A percentile compares a stretch with the other conserved stretches of the same genome.
Evolutionary conservation across 1,140 invertebrate genomes (phyloP).

Genomic region (Mya arenaria): DNA sequence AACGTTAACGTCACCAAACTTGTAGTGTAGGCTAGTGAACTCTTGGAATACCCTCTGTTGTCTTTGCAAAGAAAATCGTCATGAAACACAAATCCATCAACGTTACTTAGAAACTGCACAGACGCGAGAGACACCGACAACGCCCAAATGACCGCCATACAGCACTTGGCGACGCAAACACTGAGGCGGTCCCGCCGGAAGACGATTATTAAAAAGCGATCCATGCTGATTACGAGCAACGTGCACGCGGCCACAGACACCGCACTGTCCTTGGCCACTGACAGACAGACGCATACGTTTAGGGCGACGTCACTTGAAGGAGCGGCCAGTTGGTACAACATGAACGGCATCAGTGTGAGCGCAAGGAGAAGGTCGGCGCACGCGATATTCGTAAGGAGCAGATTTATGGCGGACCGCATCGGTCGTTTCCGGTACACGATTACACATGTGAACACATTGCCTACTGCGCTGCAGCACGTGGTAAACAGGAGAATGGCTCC

Average conservation of each 20-base stretch:
- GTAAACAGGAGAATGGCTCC: background rate
- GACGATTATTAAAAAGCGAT: slow-evolving; percentile 47
- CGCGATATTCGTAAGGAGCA: slow-evolving; percentile 51
- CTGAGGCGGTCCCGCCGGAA: slow-evolving; percentile 23
- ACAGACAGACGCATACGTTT: slow-evolving; percentile 4
- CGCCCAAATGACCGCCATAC: slow-evolving; percentile 24
- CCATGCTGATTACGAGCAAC: slow-evolving; percentile 39
- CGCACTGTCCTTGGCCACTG: slow-evolving; percentile 23
- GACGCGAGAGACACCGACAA: background rate
- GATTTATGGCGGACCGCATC: slow-evolving; percentile 50
- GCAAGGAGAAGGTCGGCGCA: slow-evolving; percentile 16
- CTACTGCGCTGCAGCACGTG: background rate
- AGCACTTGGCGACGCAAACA: slow-evolving; percentile 1
- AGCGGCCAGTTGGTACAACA: background rate
- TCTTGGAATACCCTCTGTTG: background rate
- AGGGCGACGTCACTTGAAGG: background rate
- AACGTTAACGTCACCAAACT: slow-evolving; percentile 14
- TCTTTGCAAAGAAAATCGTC: slow-evolving; percentile 9
- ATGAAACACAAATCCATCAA: background rate
- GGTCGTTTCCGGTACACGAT: slow-evolving; percentile 43
- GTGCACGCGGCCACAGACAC: slow-evolving; percentile 31
- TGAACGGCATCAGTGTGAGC: slow-evolving; percentile 11
- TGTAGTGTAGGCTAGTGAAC: background rate
- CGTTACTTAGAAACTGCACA: slow-evolving; percentile 17
- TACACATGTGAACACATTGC: slow-evolving; percentile 40